Evolutionary conservation across 1,140 invertebrate genomes (phyloP), one percentile per base, ranked within the genome.

Genomic region (Drusus annulatus): DNA sequence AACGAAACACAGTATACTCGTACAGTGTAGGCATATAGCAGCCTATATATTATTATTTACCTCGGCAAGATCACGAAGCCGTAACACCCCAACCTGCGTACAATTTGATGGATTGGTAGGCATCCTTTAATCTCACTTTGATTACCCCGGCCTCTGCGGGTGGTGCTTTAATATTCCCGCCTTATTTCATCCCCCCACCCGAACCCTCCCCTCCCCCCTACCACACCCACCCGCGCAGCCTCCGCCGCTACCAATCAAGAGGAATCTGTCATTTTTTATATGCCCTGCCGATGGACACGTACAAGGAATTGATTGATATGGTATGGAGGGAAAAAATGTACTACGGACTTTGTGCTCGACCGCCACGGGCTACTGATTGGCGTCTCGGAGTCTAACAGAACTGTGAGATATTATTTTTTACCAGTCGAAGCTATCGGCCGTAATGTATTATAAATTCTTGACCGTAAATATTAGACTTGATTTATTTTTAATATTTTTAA

Each of bases 41-140:
- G 54, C 7, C 16, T 56, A 56, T n/a, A 3, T 19, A 56, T 56
- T 17, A 25, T 54, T 74, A 74, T 56, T 74, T 28, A 74, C 69
- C 69, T 74, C 69, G 15, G 62, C 65, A 23, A 69, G 69, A 74
- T 74, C 69, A 74, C 69, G 69, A 74, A 74, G 69, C 15, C 50
- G 50, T 74, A 23, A 52, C 69, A 56, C 50, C 69, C 50, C 50
- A 28, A 54, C 19, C 19, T 74, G 51, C 50, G 51, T 54, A 74
- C 51, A 80, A 80, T 80, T 82, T 82, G 81, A 82, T 82, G 81
- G 81, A 82, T 82, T 82, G 81, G 81, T 82, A 80, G 81, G 78
- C 81, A 82, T 82, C 81, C 81, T 82, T 82, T 82, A 82, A 82
- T 82, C 81, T 82, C 81, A 82, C 78, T 82, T 82, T 82, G 81